phyloP scores from a whole-genome alignment of 2,888 invertebrate genomes.

The Cerceris ruficornis region DNA sequence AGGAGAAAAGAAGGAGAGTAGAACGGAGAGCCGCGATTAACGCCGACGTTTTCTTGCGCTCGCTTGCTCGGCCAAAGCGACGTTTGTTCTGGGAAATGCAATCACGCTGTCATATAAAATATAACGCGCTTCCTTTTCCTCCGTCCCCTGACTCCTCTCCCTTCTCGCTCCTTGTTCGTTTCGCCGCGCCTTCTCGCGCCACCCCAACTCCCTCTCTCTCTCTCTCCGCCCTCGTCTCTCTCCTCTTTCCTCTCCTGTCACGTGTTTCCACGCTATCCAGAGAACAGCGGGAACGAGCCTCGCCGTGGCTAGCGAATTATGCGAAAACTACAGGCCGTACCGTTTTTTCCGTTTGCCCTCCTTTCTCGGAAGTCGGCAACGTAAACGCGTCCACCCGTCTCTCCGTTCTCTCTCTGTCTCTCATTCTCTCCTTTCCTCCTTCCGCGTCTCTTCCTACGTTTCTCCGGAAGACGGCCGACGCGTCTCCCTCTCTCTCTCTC shows the following conservation, averaged over 20 bases:
- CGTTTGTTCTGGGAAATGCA: constrained; percentile 76
- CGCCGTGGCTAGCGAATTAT: constrained; percentile 59
- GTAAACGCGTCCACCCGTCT: constrained; percentile 10
- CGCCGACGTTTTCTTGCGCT: constrained; percentile 68
- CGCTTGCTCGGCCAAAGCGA: constrained; percentile 59
- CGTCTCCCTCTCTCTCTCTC: background rate
- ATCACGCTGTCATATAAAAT: constrained; percentile 74
- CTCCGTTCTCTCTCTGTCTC: background rate
- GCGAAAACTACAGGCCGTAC: constrained; percentile 52
- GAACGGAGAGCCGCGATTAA: constrained; percentile 58
- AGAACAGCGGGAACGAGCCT: constrained; percentile 60
- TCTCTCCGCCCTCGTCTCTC: constrained; percentile 20
- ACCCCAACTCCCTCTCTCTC: constrained; percentile 6
- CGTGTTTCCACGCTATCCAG: constrained; percentile 62
- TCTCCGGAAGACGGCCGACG: background rate
- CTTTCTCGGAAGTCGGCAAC: constrained; percentile 39
- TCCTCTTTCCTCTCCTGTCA: constrained; percentile 35
- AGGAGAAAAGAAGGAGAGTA: constrained; percentile 11
- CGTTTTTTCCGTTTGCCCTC: constrained; percentile 49
- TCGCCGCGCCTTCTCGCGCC: constrained; percentile 4
- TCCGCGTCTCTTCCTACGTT: too few relatives aligned
- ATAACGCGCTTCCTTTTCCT: constrained; percentile 68
- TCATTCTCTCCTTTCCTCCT: background rate
- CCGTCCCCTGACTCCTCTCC: constrained; percentile 19
- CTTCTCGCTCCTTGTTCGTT: background rate